Evolutionary conservation across 2,113 vertebrate species (phyloP).

Genomic region (Mobula hypostoma): DNA sequence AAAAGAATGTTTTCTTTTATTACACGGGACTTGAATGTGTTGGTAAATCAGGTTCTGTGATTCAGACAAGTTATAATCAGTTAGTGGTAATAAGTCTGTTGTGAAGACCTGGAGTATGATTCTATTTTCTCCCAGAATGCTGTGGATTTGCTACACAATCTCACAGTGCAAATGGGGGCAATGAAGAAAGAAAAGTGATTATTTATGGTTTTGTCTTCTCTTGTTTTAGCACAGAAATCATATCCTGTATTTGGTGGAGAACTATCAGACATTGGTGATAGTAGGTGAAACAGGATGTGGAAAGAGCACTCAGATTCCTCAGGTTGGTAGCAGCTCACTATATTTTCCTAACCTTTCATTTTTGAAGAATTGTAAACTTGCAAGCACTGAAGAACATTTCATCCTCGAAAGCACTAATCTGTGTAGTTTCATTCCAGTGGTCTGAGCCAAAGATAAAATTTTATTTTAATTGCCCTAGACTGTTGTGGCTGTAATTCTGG

Average conservation of each 20-base stretch:
- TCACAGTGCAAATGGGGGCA: background rate
- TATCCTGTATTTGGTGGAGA: constrained; percentile 90
- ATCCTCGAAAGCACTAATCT: too few species aligned
- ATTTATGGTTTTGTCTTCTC: constrained; percentile 20
- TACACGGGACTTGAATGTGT: background rate
- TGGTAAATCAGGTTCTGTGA: background rate
- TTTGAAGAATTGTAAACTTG: too few species aligned
- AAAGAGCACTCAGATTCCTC: constrained; percentile 93
- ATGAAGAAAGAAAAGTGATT: background rate
- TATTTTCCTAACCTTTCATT: background rate
- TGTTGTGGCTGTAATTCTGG: background rate
- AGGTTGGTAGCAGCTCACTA: constrained; percentile 56
- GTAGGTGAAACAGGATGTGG: constrained; percentile 96
- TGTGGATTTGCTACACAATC: background rate
- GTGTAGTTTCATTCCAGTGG: too few species aligned
- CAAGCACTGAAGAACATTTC: too few species aligned
- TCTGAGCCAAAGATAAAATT: too few species aligned
- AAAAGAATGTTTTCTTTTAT: background rate
- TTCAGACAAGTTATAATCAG: background rate
- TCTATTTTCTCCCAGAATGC: background rate
- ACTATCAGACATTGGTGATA: constrained; percentile 87
- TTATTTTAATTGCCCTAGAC: too few species aligned
- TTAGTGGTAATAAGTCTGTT: background rate
- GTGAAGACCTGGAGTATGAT: too few species aligned
- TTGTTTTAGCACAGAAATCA: constrained; percentile 89